phyloP scores from a whole-genome alignment of 2,113 vertebrate species.

The Atlantisia rogersi region DNA sequence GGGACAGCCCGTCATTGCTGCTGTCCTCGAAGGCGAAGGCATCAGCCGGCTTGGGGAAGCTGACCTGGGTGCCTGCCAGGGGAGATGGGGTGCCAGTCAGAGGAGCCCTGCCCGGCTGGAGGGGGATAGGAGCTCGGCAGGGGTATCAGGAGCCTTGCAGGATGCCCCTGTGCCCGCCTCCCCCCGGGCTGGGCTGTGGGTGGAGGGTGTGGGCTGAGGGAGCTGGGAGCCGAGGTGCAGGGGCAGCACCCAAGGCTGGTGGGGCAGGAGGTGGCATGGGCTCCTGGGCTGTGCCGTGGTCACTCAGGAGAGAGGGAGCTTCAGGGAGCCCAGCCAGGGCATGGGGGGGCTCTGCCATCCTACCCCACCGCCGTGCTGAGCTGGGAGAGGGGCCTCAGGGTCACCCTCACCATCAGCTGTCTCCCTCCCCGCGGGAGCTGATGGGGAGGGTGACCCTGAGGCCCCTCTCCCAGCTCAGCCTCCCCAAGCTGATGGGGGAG shows the following conservation, averaged over 20 bases:
- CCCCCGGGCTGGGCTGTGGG: too few relatives aligned
- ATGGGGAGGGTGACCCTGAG: too few relatives aligned
- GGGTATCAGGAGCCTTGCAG: not conserved
- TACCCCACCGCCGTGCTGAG: fast-evolving
- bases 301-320: fast-evolving
- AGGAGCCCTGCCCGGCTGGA: not conserved
- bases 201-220: not conserved
- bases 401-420: fast-evolving
- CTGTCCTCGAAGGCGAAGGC: constrained; percentile 95
- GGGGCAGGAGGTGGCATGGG: not conserved
- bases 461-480: too few relatives aligned
- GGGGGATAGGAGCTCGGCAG: fast-evolving
- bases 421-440: too few relatives aligned
- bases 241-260: not conserved
- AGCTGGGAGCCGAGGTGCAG: fast-evolving
- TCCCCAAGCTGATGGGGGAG: too few relatives aligned
- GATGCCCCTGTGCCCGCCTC: fast-evolving
- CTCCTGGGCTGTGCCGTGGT: fast-evolving
- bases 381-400: fast-evolving
- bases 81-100: not conserved
- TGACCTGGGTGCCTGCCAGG: constrained; percentile 81
- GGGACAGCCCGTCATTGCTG: constrained; percentile 92
- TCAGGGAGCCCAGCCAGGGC: fast-evolving
- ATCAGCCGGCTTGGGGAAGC: constrained; percentile 86
- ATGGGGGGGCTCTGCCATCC: not conserved